Evolutionary conservation across 2,888 invertebrate species (phyloP).

Genomic region (Achlya flavicornis): DNA sequence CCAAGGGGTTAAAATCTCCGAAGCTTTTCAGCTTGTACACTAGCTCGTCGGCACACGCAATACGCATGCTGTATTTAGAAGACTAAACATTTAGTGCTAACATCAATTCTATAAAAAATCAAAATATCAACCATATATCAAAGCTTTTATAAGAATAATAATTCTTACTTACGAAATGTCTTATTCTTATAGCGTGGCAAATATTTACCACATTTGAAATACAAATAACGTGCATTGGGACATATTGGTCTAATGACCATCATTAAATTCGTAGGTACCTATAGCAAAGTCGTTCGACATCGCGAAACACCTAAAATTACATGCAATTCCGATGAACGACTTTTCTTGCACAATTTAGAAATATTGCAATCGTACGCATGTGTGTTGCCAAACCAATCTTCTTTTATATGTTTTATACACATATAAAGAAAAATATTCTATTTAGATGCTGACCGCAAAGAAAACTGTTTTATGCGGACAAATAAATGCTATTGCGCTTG

Average conservation of each 20-base stretch:
- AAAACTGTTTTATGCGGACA: constrained; percentile 18
- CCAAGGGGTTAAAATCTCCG: no score
- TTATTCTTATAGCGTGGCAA: no score
- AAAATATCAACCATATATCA: no score
- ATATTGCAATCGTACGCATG: not conserved
- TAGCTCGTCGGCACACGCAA: no score
- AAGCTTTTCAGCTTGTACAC: no score
- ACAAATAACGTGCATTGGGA: constrained; percentile 22
- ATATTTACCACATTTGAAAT: no score
- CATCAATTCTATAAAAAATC: no score
- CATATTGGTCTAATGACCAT: constrained; percentile 32
- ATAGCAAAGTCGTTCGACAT: constrained; percentile 22
- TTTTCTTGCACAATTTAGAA: not conserved
- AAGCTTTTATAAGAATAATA: no score
- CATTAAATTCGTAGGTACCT: constrained; percentile 38
- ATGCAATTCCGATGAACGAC: not conserved
- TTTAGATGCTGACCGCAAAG: not conserved
- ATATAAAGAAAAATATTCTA: not conserved
- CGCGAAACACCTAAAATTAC: constrained; percentile 15
- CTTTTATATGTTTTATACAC: not conserved
- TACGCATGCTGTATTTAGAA: no score
- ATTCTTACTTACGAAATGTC: no score
- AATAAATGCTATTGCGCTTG: constrained; percentile 45
- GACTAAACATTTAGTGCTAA: no score
- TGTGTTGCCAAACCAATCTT: not conserved